These are phyloP conservation scores for Peromyscus aztecus DNA, from an alignment of 2,797 vertebrate genomes.

Conservation along the genomic window DNA sequence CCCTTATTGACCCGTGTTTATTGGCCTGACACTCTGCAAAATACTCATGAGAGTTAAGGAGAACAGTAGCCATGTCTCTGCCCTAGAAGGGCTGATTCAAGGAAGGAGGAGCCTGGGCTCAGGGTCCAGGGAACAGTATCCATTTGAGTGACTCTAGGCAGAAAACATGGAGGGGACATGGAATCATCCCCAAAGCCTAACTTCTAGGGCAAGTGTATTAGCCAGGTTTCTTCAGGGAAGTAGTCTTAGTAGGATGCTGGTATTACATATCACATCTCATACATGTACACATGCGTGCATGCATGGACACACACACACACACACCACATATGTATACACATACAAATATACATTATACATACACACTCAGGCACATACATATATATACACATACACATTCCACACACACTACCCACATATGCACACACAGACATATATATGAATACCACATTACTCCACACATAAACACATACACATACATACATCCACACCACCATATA, in stretches of 20 bases:
- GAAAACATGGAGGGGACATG: neutral
- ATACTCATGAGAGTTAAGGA: neutral
- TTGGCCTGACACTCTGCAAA: neutral
- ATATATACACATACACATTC: neutral
- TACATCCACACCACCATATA: neutral
- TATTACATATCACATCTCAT: neutral
- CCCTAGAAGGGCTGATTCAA: neutral
- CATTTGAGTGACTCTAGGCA: neutral
- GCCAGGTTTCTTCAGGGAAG: neutral
- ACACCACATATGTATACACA: neutral
- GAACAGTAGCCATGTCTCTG: neutral
- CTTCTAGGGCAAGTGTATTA: neutral
- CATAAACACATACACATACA: neutral
- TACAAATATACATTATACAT: neutral
- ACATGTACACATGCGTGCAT: neutral
- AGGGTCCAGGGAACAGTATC: neutral
- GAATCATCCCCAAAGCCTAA: neutral
- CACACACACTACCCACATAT: neutral
- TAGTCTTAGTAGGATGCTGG: neutral
- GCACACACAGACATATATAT: neutral
- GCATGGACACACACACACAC: neutral
- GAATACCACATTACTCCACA: neutral
- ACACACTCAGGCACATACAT: neutral
- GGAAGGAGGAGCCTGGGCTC: neutral
- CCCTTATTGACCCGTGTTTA: neutral